A percentile compares a stretch with the other conserved stretches of the same genome.
These are phyloP conservation scores for Leptodactylus fallax DNA, from an alignment of 2,797 vertebrate genomes.

Conservation along the genomic window DNA sequence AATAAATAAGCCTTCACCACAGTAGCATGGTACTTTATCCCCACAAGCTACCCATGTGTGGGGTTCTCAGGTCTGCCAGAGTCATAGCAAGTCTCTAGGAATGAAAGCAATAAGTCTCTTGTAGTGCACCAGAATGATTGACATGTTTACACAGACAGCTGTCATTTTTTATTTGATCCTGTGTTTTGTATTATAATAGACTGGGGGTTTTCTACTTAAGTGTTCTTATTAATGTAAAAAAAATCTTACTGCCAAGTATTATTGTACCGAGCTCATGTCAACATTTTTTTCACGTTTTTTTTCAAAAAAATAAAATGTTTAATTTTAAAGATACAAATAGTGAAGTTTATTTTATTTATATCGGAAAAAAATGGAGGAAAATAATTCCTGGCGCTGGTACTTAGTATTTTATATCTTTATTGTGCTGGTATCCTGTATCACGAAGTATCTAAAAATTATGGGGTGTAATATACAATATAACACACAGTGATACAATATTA, in stretches of 20 bases:
- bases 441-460: neutral
- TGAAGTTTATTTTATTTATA: conserved; percentile 35
- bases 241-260: conserved; percentile 82
- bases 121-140: conserved; percentile 71
- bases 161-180: conserved; percentile 80
- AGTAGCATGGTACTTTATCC: conserved; percentile 29
- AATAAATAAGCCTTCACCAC: conserved; percentile 1
- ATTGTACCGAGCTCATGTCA: conserved; percentile 93
- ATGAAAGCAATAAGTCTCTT: conserved; percentile 67
- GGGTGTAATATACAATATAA: neutral
- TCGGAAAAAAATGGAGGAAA: neutral
- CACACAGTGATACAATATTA: neutral
- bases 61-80: conserved; percentile 76
- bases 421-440: neutral
- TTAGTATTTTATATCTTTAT: neutral
- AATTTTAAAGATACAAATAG: conserved; percentile 78
- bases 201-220: conserved; percentile 80
- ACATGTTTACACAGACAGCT: conserved; percentile 79
- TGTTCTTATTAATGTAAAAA: conserved; percentile 94
- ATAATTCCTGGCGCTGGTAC: neutral
- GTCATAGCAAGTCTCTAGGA: conserved; percentile 68
- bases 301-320: conserved; percentile 90
- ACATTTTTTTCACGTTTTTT: conserved; percentile 84
- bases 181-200: conserved; percentile 89
- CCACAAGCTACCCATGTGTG: conserved; percentile 56